Evolutionary conservation across 2,888 invertebrate species (phyloP).

Genomic region (Digitonthophagus gazella): DNA sequence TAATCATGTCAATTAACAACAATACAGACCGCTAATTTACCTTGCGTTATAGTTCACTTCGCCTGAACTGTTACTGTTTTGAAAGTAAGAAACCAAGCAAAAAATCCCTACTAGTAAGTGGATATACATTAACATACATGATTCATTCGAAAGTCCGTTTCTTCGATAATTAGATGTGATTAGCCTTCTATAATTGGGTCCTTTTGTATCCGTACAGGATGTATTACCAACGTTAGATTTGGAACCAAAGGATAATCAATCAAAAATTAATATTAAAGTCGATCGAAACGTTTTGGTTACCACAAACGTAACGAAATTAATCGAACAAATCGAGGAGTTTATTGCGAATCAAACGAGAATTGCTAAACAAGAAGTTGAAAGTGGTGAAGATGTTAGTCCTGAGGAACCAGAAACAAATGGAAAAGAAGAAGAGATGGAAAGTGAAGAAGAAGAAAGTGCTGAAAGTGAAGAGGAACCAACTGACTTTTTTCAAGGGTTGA

Average conservation of each 20-base stretch:
- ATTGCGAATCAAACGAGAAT: slow-evolving; percentile 4
- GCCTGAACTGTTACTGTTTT: neutral
- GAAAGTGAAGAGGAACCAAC: slow-evolving; percentile 45
- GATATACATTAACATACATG: neutral
- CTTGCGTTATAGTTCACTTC: neutral
- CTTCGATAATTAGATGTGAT: neutral
- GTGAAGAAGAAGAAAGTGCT: slow-evolving; percentile 37
- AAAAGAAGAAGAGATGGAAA: slow-evolving; percentile 8
- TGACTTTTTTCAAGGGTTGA: slow-evolving; percentile 46
- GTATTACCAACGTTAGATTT: neutral
- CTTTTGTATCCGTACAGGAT: neutral
- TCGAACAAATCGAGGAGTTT: slow-evolving; percentile 6
- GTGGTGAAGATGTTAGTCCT: neutral
- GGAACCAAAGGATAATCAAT: neutral
- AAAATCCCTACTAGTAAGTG: neutral
- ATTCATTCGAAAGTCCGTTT: neutral
- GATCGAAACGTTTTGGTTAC: neutral
- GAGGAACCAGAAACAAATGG: neutral
- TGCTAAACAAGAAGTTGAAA: slow-evolving; percentile 15
- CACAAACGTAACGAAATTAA: slow-evolving; percentile 1
- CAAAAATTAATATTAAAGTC: neutral
- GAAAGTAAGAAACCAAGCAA: neutral
- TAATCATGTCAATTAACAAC: neutral
- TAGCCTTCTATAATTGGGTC: neutral
- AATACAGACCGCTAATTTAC: neutral